Percentiles rank a stretch among this genome's conserved stretches.
These are phyloP conservation scores for Lissocephala sabroskyi DNA, from an alignment of 2,888 invertebrate genomes.

Conservation along the genomic window DNA sequence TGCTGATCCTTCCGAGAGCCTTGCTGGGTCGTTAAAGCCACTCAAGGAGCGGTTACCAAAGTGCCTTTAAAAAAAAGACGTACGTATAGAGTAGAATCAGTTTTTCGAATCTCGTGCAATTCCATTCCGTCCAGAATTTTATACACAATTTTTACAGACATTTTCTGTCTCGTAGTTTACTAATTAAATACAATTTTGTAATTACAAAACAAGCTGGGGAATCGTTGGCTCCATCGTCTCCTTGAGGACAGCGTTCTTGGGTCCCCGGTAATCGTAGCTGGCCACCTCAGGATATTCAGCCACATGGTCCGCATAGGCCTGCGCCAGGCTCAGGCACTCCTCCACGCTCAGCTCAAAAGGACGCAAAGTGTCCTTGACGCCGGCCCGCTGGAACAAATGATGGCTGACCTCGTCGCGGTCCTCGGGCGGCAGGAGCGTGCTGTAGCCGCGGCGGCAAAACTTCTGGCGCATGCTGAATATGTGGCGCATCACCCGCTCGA, in stretches of 20 bases:
- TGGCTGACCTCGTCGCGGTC: constrained; percentile 77
- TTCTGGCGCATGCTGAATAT: constrained; percentile 93
- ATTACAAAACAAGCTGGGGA: constrained; percentile 18
- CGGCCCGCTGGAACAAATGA: constrained; percentile 81
- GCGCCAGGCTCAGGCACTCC: constrained; percentile 84
- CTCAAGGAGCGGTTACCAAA: constrained; percentile 3
- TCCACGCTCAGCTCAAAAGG: constrained; percentile 84
- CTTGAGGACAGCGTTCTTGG: constrained; percentile 29
- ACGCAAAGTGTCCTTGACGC: constrained; percentile 79
- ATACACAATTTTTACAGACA: constrained; percentile 27
- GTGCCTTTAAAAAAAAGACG: constrained; percentile 21
- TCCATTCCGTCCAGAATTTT: constrained; percentile 48
- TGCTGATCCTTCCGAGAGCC: constrained; percentile 14
- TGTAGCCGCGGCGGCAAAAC: constrained; percentile 79
- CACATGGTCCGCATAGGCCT: constrained; percentile 83
- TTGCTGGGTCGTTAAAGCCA: too few relatives aligned
- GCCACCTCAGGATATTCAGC: constrained; percentile 78
- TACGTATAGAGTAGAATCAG: too few relatives aligned
- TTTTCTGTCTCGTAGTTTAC: constrained; percentile 24
- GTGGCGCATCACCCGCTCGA: constrained; percentile 91
- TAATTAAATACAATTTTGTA: constrained; percentile 14
- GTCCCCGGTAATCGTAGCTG: constrained; percentile 81
- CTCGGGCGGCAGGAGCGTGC: constrained; percentile 84
- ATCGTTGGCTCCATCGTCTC: constrained; percentile 17
- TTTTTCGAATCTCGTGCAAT: constrained; percentile 36